Evolutionary conservation across 2,113 vertebrate genomes (phyloP).

Genomic region (Xenus cinereus): DNA sequence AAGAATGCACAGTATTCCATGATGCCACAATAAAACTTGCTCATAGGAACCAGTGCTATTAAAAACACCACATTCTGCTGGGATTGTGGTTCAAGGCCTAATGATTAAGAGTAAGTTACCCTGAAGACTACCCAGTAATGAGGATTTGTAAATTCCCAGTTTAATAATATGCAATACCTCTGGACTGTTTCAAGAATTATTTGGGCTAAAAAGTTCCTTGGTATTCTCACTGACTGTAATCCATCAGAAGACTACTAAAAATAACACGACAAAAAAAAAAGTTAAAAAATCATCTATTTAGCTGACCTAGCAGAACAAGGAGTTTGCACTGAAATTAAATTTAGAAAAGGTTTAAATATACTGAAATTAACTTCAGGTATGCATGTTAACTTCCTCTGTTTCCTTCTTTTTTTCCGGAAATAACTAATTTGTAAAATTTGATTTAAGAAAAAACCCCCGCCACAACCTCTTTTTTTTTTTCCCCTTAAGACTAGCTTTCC

Average conservation of each 20-base stretch:
- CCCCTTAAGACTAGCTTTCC: not conserved
- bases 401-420: slow-evolving; percentile 16
- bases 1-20: slow-evolving; percentile 62
- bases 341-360: slow-evolving; percentile 64
- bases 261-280: not conserved
- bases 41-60: slow-evolving; percentile 45
- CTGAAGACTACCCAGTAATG: slow-evolving; percentile 36
- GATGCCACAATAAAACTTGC: slow-evolving; percentile 50
- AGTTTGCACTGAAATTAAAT: slow-evolving; percentile 38
- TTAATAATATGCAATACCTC: not conserved
- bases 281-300: not conserved
- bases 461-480: not conserved
- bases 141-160: slow-evolving; percentile 37
- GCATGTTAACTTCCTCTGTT: slow-evolving; percentile 19
- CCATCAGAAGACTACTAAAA: slow-evolving; percentile 23
- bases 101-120: slow-evolving; percentile 42
- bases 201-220: not conserved
- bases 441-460: not conserved
- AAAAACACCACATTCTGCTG: slow-evolving; percentile 49
- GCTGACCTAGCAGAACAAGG: slow-evolving; percentile 36
- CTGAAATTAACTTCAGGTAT: slow-evolving; percentile 41
- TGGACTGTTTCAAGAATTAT: not conserved
- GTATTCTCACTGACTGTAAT: not conserved
- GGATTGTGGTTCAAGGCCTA: slow-evolving; percentile 44
- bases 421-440: slow-evolving; percentile 20